Evolutionary conservation across 2,113 vertebrate species (phyloP).

Genomic region (Damaliscus lunatus): DNA sequence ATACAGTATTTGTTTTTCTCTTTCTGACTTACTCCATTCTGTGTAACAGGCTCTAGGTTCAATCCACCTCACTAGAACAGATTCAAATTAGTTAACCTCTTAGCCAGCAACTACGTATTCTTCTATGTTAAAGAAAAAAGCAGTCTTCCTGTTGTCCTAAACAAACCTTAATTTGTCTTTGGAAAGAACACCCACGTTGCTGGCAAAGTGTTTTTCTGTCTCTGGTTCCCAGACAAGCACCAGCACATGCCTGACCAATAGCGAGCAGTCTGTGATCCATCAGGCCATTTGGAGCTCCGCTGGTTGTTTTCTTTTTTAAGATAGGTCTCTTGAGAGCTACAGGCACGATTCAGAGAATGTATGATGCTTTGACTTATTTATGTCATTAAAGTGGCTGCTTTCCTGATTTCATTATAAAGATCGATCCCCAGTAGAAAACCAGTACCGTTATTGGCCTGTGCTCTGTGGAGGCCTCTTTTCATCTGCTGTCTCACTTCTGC

Average conservation of each 20-base stretch:
- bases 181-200: neutral
- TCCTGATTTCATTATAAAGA: slow-evolving; percentile 15
- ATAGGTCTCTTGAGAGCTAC: slow-evolving; percentile 60
- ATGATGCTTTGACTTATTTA: slow-evolving; percentile 45
- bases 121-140: neutral
- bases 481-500: neutral
- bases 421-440: neutral
- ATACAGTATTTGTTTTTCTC: neutral
- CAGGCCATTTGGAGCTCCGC: neutral
- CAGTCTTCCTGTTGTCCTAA: neutral
- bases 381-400: slow-evolving; percentile 39
- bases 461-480: neutral
- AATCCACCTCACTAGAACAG: neutral
- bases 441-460: neutral
- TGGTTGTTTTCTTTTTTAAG: slow-evolving; percentile 67
- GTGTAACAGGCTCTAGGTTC: neutral
- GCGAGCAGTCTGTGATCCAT: slow-evolving; percentile 36
- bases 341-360: slow-evolving; percentile 44
- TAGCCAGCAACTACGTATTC: neutral
- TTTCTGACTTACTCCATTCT: neutral
- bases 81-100: neutral
- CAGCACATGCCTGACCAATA: neutral
- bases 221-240: slow-evolving; percentile 6
- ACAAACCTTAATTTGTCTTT: slow-evolving; percentile 22
- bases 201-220: neutral